Base-by-base conservation (phyloP, 2,797 vertebrate species). In the Atherinosoma microstoma region DNA sequence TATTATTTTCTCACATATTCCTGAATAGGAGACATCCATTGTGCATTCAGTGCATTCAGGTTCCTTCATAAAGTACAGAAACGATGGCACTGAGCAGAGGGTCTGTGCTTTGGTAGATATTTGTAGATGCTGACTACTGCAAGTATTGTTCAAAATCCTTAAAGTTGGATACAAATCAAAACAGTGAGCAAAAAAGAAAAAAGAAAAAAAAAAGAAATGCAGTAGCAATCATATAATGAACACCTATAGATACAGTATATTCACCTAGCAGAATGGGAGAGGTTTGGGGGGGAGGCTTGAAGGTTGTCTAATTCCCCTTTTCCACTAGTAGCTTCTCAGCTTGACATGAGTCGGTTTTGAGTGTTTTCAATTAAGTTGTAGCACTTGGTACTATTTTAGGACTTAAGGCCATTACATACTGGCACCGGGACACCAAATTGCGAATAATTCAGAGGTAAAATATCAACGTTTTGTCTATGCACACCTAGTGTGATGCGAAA, bases 1-100 rank as follows among this genome's bases (percentile, higher is more conserved):
- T 27, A 35, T 40, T 27, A 54, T 66, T 42, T 45, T 30, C 54
- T 22, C 8, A 30, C 13, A 29, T 56, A 20, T 49, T 59, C 1
- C 30, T 49, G 30, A 58, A 47, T 35, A 47, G 30, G 54, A 58
- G 29, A 24, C 42, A 24, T 24, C 40, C 10, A 24, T 32, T 57
- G 64, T 57, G 64, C 34, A 29, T 57, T 56, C 36, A 5, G n/a
- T n/a, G 18, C 40, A 57, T 67, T 67, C 27, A 16, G 6, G 11
- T 22, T 57, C 6, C 53, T 29, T 16, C 13, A 56, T 29, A 40
- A 24, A 42, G 36, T 12, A 58, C 9, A 42, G 24, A 45, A 38
- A 45, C 3, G 15, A 40, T 2, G 1, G 11, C 11, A 57, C 35
- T 30, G 16, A 45, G 27, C 27, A 16, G 29, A 32, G 13, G 24